Percentiles rank a stretch among this genome's conserved stretches.
Evolutionary conservation across 1,140 invertebrate genomes (phyloP).

Genomic region (Cephus cinctus): DNA sequence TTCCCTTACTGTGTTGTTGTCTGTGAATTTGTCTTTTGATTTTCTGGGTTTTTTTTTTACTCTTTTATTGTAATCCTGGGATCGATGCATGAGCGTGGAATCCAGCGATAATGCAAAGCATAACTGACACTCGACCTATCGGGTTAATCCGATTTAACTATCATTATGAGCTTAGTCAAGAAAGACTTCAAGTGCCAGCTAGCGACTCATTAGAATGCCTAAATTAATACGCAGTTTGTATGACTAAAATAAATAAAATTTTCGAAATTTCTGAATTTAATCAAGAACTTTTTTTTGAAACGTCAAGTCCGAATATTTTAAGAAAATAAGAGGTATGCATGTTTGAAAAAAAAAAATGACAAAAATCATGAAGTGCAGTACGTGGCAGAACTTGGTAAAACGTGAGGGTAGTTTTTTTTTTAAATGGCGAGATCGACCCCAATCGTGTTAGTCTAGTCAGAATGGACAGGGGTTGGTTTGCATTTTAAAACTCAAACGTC

Average conservation of each 20-base stretch:
- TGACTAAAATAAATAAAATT: conserved; percentile 15
- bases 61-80: conserved; percentile 11
- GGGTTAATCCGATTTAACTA: conserved; percentile 47
- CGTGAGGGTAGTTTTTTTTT: conserved; percentile 30
- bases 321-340: too few relatives aligned
- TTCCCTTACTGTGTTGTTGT: too few relatives aligned
- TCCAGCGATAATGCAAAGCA: conserved; percentile 46
- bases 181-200: conserved; percentile 47
- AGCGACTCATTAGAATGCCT: conserved; percentile 42
- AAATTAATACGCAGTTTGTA: too few relatives aligned
- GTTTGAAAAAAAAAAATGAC: neutral
- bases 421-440: conserved; percentile 50
- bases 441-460: conserved; percentile 49
- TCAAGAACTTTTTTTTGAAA: neutral
- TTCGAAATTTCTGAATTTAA: conserved; percentile 8
- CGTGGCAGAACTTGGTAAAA: conserved; percentile 18
- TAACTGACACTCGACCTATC: conserved; percentile 49
- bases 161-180: conserved; percentile 44
- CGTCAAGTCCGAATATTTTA: too few relatives aligned
- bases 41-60: too few relatives aligned
- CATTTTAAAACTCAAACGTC: conserved; percentile 33
- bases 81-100: conserved; percentile 36
- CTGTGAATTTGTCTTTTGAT: too few relatives aligned
- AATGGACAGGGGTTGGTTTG: conserved; percentile 49
- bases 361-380: conserved; percentile 18